phyloP scores from a whole-genome alignment of 2,797 vertebrate species.

The Florisuga fusca region DNA sequence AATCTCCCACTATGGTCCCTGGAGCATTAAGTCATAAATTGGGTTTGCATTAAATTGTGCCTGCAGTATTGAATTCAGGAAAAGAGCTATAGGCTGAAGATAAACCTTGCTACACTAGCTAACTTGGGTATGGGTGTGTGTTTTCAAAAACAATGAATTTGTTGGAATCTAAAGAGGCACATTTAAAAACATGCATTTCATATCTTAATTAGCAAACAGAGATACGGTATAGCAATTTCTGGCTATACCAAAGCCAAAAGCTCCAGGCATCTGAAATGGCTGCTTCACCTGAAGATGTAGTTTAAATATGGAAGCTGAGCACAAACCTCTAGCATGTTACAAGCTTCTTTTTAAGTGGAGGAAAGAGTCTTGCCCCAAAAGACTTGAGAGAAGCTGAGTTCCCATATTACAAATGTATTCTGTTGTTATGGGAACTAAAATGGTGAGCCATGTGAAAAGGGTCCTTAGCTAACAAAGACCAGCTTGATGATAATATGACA shows the following conservation, averaged over 20 bases:
- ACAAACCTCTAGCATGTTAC: not conserved
- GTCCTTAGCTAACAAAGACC: constrained; percentile 2
- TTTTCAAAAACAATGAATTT: constrained; percentile 73
- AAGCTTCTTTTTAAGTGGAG: not conserved
- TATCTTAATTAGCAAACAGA: constrained; percentile 71
- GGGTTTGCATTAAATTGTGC: constrained; percentile 89
- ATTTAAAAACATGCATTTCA: constrained; percentile 45
- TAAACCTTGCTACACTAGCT: constrained; percentile 79
- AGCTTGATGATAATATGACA: not conserved
- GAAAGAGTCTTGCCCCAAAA: not conserved
- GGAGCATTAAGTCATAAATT: constrained; percentile 91
- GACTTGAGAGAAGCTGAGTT: not conserved
- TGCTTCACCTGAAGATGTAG: not conserved
- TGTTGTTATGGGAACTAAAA: constrained; percentile 71
- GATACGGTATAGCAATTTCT: not conserved
- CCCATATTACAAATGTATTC: constrained; percentile 23
- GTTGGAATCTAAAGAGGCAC: constrained; percentile 59
- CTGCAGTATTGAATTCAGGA: constrained; percentile 84
- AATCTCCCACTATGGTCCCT: constrained; percentile 86
- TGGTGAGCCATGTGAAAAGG: not conserved
- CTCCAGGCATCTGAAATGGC: not conserved
- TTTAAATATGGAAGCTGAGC: not conserved
- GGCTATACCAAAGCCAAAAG: constrained; percentile 16
- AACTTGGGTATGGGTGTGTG: constrained; percentile 71
- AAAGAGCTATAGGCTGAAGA: constrained; percentile 83